Conservation (phyloP, 53 echinoderm and acorn worm genomes). For the Holothuria leucospilota region DNA sequence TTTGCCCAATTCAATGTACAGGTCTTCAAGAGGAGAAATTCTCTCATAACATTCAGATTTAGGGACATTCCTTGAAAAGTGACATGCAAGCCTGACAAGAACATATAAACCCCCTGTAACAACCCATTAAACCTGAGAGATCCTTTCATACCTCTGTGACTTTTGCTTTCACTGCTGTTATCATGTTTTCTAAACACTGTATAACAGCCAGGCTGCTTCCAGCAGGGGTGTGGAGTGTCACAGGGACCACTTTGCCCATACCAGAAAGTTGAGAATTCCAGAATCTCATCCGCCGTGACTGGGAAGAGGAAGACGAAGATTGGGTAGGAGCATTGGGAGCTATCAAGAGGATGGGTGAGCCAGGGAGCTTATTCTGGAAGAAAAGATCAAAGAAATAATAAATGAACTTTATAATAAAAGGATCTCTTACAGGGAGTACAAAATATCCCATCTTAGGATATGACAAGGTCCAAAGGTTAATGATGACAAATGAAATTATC, state of each 20-base stretch:
- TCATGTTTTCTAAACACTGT: constrained; percentile 94
- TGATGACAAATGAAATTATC: too few species aligned
- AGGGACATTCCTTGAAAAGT: too few species aligned
- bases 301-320: constrained; percentile 51
- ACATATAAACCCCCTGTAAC: too few species aligned
- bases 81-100: background rate
- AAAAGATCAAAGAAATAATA: background rate
- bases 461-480: too few species aligned
- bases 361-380: constrained; percentile 85
- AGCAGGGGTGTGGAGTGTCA: constrained; percentile 71
- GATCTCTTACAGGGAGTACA: too few species aligned
- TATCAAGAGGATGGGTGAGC: constrained; percentile 84
- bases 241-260: constrained; percentile 91
- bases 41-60: too few species aligned
- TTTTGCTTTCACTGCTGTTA: constrained; percentile 84
- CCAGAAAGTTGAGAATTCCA: constrained; percentile 92
- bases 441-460: too few species aligned
- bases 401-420: too few species aligned
- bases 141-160: constrained; percentile 72
- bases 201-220: constrained; percentile 73
- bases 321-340: constrained; percentile 74
- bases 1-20: too few species aligned
- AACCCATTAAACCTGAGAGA: background rate
- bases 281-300: constrained; percentile 80
- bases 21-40: too few species aligned